These are phyloP conservation scores for Parnassius mnemosyne DNA, from an alignment of 2,888 invertebrate genomes.

Conservation along the genomic window DNA sequence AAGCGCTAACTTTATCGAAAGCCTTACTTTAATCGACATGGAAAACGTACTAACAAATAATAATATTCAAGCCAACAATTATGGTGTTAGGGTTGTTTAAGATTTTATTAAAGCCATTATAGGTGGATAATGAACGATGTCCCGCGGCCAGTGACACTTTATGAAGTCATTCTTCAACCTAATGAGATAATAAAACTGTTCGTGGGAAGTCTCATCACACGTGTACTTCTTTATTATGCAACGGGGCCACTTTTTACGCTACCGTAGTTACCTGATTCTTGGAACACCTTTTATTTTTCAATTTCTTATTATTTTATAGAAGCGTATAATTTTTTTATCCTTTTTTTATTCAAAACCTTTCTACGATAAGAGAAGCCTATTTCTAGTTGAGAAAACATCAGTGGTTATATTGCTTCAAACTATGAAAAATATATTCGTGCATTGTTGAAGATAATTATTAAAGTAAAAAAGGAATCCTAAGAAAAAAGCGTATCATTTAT, in stretches of 20 bases:
- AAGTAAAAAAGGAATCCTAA: no score
- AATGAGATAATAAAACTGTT: constrained; percentile 70
- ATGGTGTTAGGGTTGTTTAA: constrained; percentile 46
- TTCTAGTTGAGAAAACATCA: no score
- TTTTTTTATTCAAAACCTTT: no score
- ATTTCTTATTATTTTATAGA: no score
- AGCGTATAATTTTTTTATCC: no score
- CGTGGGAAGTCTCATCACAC: constrained; percentile 52
- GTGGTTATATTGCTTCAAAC: no score
- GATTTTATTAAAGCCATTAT: constrained; percentile 67
- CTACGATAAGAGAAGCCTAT: no score
- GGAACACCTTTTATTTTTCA: no score
- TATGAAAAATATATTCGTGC: no score
- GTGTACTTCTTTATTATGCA: constrained; percentile 32
- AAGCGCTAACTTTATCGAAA: neutral
- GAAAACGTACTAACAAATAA: constrained; percentile 22
- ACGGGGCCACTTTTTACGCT: constrained; percentile 6
- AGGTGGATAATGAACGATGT: constrained; percentile 66
- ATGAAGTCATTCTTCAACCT: constrained; percentile 72
- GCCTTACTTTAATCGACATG: constrained; percentile 37
- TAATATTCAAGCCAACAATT: constrained; percentile 7
- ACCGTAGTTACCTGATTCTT: neutral
- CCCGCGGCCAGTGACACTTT: constrained; percentile 68
- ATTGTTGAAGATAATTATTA: no score
- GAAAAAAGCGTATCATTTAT: no score